These are phyloP conservation scores for Epizoanthus stellaris DNA, from an alignment of 92 coral and sea anemone species.

Conservation along the genomic window DNA sequence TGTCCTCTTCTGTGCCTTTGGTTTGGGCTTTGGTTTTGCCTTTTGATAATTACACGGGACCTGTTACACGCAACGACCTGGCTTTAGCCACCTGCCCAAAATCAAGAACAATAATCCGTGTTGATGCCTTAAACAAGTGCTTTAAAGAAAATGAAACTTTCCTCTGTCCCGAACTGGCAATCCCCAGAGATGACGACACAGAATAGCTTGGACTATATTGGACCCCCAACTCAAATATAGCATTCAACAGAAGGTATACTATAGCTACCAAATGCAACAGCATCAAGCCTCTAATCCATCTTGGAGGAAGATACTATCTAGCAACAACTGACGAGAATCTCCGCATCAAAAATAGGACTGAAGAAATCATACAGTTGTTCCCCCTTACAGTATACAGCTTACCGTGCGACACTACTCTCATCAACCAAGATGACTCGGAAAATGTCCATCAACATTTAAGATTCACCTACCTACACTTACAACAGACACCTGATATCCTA, in stretches of 20 bases:
- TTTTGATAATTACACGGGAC: too few relatives aligned
- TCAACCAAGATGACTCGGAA: constrained; percentile 16
- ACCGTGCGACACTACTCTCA: constrained; percentile 28
- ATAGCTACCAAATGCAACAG: not conserved
- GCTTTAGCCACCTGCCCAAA: too few relatives aligned
- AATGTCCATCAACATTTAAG: constrained; percentile 25
- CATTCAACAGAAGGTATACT: constrained; percentile 4
- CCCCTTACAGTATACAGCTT: constrained; percentile 35
- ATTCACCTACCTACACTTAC: constrained; percentile 35
- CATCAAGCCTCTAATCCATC: not conserved
- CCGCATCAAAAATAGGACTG: constrained; percentile 9
- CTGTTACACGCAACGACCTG: too few relatives aligned
- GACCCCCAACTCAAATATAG: not conserved
- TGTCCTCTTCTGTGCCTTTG: too few relatives aligned
- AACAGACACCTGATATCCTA: constrained; percentile 2
- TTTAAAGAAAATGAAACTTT: too few relatives aligned
- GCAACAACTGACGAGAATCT: not conserved
- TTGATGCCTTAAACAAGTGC: too few relatives aligned
- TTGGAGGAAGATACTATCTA: not conserved
- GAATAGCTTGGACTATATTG: too few relatives aligned
- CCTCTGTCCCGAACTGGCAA: too few relatives aligned
- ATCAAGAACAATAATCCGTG: too few relatives aligned
- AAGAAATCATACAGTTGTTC: not conserved
- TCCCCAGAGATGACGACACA: too few relatives aligned
- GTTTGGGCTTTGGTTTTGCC: not conserved